A percentile compares a stretch with the other conserved stretches of the same genome.
Evolutionary conservation across 2,797 vertebrate species (phyloP).

Genomic region (Smutsia temminckii): DNA sequence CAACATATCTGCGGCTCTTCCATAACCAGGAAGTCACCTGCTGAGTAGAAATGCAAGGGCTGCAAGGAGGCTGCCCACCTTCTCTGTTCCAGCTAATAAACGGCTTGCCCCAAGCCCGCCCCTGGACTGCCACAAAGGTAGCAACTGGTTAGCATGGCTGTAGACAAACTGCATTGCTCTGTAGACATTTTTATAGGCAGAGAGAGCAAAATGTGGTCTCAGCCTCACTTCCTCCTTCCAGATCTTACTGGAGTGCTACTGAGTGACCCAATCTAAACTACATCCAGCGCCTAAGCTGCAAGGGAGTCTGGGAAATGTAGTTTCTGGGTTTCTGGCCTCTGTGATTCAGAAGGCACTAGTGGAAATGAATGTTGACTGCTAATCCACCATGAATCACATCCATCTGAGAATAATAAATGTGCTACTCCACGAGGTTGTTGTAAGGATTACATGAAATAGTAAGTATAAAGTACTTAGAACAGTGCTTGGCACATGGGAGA

Average conservation of each 20-base stretch:
- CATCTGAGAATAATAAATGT: not conserved
- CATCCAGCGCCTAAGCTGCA: not conserved
- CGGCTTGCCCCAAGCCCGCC: not conserved
- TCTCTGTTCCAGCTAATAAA: not conserved
- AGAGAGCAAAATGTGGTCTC: not conserved
- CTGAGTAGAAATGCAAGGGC: not conserved
- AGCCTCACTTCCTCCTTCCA: not conserved
- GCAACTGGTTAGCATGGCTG: not conserved
- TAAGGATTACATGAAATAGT: not conserved
- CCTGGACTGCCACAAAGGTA: not conserved
- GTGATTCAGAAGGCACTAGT: not conserved
- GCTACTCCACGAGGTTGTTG: not conserved
- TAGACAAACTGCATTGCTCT: not conserved
- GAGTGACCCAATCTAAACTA: not conserved
- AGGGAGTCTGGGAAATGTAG: conserved; percentile 11
- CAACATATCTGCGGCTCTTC: not conserved
- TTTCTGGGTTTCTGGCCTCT: not conserved
- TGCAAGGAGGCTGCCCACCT: not conserved
- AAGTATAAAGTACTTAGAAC: not conserved
- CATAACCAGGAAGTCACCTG: not conserved
- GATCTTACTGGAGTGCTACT: not conserved
- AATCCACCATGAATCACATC: not conserved
- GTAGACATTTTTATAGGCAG: not conserved
- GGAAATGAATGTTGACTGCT: not conserved
- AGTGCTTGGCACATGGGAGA: not conserved